Evolutionary conservation across 1,140 invertebrate genomes (phyloP), one percentile per base, ranked within the genome.

Genomic region (Trichoplusia ni): DNA sequence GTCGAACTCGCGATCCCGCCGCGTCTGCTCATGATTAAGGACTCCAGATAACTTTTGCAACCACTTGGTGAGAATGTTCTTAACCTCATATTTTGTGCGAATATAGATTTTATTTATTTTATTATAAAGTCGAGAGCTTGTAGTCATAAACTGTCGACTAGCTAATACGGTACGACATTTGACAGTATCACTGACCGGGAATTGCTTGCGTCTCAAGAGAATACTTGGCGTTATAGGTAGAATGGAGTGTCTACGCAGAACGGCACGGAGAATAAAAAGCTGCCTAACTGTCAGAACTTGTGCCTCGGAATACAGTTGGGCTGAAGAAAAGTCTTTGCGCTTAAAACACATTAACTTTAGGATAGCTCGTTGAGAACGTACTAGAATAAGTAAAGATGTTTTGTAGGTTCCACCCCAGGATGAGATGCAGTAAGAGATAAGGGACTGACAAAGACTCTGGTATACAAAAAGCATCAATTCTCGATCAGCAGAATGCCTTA

Each of bases 361-460:
- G 0, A 67, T 19, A 18, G 56, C 47, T 16, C 47, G 21, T 31
- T 67, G 56, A 7, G 47, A 37, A 25, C 56, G 14, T 56, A 61
- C 47, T 5, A 54, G 18, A 2, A 7, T 13, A 16, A 61, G n/a
- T 14, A 67, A 25, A 5, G n/a, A 19, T 1, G 47, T 54, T 9
- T 60, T 61, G 0, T 16, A 29, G 2, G 42, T 23, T 9, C 59
- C 51, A 13, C 65, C 59, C 65, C 65, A 67, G 0, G n/a, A 31
- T 2, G 59, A 14, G 11, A 62, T 58, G 14, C 59, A 67, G 8
- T 67, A 67, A 2, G 29, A 29, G 1, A 67, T 9, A 11, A 67
- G 5, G 4, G 65, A 63, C 13, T 67, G 11, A 9, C 31, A 56
- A 6, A 67, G 18, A 4, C 40, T 19, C 2, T n/a, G 19, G 14